These are phyloP conservation scores for Probaryconus sp. DNA, from an alignment of 1,140 invertebrate species.

Conservation along the genomic window DNA sequence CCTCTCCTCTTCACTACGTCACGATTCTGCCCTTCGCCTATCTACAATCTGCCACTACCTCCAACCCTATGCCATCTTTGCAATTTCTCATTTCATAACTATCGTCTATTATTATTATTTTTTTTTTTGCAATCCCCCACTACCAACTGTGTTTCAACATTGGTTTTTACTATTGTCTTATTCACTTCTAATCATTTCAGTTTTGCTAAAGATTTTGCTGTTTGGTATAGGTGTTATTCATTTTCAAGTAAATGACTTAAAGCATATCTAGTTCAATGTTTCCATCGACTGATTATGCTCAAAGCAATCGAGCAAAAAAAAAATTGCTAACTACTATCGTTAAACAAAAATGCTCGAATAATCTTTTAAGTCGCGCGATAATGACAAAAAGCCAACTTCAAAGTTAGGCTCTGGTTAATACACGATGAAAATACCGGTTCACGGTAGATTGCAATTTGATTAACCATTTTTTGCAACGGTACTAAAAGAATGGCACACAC, in stretches of 20 bases:
- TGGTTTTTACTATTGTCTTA: not conserved
- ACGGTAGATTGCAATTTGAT: constrained; percentile 5
- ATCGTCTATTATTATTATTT: constrained; percentile 56
- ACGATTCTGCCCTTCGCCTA: constrained; percentile 29
- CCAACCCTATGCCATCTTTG: constrained; percentile 2
- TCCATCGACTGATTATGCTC: not conserved
- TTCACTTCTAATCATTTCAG: no score
- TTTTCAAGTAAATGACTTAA: not conserved
- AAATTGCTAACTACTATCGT: not conserved
- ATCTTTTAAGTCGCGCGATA: no score
- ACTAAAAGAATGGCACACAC: constrained; percentile 26
- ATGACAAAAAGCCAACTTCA: no score
- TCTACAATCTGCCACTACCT: constrained; percentile 22
- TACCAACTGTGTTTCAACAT: constrained; percentile 20
- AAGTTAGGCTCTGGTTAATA: constrained; percentile 7
- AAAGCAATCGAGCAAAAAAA: constrained; percentile 1
- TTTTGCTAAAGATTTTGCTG: no score
- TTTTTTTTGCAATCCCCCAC: no score
- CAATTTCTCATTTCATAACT: constrained; percentile 62
- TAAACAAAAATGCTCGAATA: not conserved
- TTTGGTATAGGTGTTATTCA: no score
- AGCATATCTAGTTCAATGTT: constrained; percentile 1
- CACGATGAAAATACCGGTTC: not conserved
- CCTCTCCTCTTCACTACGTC: constrained; percentile 20
- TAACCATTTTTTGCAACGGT: not conserved